phyloP scores from a whole-genome alignment of 1,140 invertebrate genomes.

The Plectus sambesii region DNA sequence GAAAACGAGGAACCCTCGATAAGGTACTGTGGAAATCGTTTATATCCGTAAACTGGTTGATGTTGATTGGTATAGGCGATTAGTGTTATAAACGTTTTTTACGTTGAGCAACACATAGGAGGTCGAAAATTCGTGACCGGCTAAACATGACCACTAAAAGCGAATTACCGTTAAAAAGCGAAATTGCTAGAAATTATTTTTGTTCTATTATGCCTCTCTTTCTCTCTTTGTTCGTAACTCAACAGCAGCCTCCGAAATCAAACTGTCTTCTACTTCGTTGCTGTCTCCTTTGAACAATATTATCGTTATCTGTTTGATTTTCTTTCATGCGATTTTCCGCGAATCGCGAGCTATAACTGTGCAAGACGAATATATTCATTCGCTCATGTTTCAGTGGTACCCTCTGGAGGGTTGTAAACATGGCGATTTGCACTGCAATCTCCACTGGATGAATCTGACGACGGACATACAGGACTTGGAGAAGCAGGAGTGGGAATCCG shows the following conservation, averaged over 20 bases:
- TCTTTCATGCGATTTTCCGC: too few species aligned
- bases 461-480: slow-evolving; percentile 19
- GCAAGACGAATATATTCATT: neutral
- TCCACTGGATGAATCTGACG: slow-evolving; percentile 36
- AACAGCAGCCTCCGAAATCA: neutral
- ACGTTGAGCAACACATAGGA: neutral
- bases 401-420: slow-evolving; percentile 44
- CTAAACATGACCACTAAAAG: too few species aligned
- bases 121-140: too few species aligned
- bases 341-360: neutral
- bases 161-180: too few species aligned
- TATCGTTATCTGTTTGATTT: too few species aligned
- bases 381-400: slow-evolving; percentile 30
- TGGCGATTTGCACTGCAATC: slow-evolving; percentile 38
- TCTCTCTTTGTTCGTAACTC: neutral
- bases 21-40: slow-evolving; percentile 14
- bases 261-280: neutral
- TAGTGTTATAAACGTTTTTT: slow-evolving; percentile 5
- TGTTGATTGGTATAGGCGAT: slow-evolving; percentile 6
- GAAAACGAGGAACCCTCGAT: slow-evolving; percentile 23
- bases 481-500: slow-evolving; percentile 14
- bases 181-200: neutral
- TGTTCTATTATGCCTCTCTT: neutral
- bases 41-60: neutral
- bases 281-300: neutral